phyloP scores from a whole-genome alignment of 2,113 vertebrate genomes.

The Pithys albifrons region DNA sequence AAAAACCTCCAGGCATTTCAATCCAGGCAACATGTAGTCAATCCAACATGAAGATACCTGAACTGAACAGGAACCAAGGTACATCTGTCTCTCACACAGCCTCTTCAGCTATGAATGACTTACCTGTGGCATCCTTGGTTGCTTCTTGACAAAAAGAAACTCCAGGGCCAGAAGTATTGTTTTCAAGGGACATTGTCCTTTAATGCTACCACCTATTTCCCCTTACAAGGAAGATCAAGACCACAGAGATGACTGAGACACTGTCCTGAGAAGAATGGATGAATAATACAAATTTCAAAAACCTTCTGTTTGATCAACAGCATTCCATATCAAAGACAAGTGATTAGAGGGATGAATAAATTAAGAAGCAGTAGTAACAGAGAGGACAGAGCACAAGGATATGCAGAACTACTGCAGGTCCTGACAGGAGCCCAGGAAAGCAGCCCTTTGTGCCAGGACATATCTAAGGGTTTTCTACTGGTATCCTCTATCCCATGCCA shows the following conservation, averaged over 20 bases:
- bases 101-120: not conserved
- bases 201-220: not conserved
- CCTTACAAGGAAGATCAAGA: not conserved
- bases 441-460: rapidly evolving
- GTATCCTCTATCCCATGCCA: not conserved
- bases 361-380: too few relatives aligned
- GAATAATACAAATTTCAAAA: not conserved
- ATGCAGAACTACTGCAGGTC: not conserved
- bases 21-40: rapidly evolving
- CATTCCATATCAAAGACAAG: not conserved
- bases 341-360: rapidly evolving
- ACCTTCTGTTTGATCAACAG: not conserved
- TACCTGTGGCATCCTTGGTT: not conserved
- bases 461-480: not conserved
- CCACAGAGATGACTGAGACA: not conserved
- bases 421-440: not conserved
- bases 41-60: not conserved
- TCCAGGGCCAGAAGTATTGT: not conserved
- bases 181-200: not conserved
- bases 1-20: not conserved
- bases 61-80: not conserved
- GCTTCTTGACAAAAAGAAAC: not conserved
- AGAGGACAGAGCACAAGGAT: rapidly evolving
- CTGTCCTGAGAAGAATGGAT: not conserved
- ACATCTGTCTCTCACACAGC: not conserved